Evolutionary conservation across 2,888 invertebrate species (phyloP).

Genomic region (Taenaris catops): DNA sequence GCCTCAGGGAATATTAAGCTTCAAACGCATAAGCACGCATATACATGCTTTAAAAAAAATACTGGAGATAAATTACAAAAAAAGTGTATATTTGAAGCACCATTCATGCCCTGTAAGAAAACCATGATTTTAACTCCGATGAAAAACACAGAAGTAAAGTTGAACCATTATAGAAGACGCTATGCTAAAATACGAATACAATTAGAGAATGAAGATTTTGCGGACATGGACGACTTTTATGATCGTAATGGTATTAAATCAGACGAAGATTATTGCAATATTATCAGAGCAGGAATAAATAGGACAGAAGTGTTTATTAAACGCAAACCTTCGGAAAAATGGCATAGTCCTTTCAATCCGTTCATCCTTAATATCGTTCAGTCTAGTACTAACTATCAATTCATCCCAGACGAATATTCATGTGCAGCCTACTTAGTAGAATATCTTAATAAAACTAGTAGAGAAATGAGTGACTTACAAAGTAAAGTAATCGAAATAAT

Average conservation of each 20-base stretch:
- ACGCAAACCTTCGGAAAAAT: conserved; percentile 34
- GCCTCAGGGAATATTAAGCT: conserved; percentile 35
- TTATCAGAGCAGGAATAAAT: conserved; percentile 28
- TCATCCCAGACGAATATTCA: conserved; percentile 46
- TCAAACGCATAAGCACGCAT: conserved; percentile 34
- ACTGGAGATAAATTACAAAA: conserved; percentile 27
- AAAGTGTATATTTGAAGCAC: conserved; percentile 36
- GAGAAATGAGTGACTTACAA: conserved; percentile 42
- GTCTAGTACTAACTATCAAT: conserved; percentile 41
- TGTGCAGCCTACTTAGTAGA: conserved; percentile 49
- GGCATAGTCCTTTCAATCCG: conserved; percentile 42
- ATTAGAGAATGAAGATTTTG: conserved; percentile 29
- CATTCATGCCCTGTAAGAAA: conserved; percentile 32
- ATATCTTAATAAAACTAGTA: conserved; percentile 43
- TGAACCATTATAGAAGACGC: conserved; percentile 13
- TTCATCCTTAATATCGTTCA: conserved; percentile 32
- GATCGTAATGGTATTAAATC: conserved; percentile 29
- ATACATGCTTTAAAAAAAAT: conserved; percentile 33
- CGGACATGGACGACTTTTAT: conserved; percentile 27
- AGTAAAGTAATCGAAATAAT: conserved; percentile 34
- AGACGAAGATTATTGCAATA: conserved; percentile 29
- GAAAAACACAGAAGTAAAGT: conserved; percentile 22
- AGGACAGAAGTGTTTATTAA: conserved; percentile 34
- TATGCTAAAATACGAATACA: conserved; percentile 24
- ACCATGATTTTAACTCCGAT: conserved; percentile 32